Percentiles rank a stretch among this genome's conserved stretches.
These are phyloP conservation scores for Drosophila paulistorum DNA, from an alignment of 1,140 invertebrate genomes.

Conservation along the genomic window DNA sequence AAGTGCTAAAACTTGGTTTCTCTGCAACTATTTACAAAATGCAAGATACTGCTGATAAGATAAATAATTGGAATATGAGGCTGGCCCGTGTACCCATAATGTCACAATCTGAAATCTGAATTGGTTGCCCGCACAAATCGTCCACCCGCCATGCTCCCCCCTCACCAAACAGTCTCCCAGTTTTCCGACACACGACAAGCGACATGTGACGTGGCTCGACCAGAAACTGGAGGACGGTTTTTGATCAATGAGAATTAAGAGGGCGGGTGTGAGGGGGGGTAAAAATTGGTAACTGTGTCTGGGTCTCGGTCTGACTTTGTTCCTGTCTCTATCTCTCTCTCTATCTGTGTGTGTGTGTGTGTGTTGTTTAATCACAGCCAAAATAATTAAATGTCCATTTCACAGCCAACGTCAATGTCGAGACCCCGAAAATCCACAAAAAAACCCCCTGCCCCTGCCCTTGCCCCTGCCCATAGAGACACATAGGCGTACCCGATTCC, in stretches of 20 bases:
- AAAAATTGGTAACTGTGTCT: conserved; percentile 1
- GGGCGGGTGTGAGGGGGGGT: not conserved
- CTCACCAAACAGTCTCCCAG: not conserved
- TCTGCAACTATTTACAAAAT: conserved; percentile 49
- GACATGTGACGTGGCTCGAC: conserved; percentile 34
- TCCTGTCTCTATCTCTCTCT: not conserved
- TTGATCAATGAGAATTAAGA: not conserved
- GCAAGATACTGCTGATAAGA: conserved; percentile 68
- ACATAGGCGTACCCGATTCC: not conserved
- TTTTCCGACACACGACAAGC: conserved; percentile 29
- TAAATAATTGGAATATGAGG: conserved; percentile 81
- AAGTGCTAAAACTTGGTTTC: conserved; percentile 4
- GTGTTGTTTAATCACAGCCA: conserved; percentile 74
- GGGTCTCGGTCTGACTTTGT: conserved; percentile 6
- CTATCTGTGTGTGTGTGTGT: conserved; percentile 32
- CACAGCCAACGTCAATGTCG: conserved; percentile 61
- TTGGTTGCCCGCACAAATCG: not conserved
- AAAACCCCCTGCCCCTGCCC: not conserved
- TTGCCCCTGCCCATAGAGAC: not conserved
- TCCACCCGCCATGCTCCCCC: not conserved
- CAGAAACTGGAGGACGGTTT: conserved; percentile 7
- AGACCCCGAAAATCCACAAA: not conserved
- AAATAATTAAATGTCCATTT: conserved; percentile 83
- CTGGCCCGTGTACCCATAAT: conserved; percentile 36
- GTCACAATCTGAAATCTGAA: conserved; percentile 15